Conservation (phyloP, 2,888 invertebrate genomes). For the Heliconius hortense region DNA sequence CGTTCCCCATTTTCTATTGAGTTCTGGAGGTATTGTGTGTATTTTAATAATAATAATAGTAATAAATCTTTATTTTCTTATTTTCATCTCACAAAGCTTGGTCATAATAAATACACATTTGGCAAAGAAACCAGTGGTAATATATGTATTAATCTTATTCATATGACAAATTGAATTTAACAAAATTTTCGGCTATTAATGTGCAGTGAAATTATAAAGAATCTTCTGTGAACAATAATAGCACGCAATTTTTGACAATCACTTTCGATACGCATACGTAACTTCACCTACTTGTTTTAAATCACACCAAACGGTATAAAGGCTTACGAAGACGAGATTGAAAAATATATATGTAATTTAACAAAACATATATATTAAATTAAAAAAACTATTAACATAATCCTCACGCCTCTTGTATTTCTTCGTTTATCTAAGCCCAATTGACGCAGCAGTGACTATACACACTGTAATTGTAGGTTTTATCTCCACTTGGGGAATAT, state of each 20-base stretch:
- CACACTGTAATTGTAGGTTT: too few species aligned
- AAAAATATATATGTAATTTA: neutral
- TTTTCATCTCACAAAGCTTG: too few species aligned
- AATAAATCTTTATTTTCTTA: too few species aligned
- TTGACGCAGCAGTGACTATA: neutral
- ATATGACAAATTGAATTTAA: neutral
- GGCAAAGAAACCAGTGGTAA: too few species aligned
- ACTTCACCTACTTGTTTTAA: constrained; percentile 46
- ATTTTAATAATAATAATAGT: too few species aligned
- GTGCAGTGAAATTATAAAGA: neutral
- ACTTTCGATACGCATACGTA: constrained; percentile 50
- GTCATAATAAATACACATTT: too few species aligned
- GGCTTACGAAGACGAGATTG: constrained; percentile 10
- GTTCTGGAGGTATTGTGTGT: too few species aligned
- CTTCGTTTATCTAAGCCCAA: neutral
- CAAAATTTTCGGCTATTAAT: neutral
- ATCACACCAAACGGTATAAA: constrained; percentile 27
- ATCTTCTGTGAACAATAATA: neutral
- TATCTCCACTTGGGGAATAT: neutral
- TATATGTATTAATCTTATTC: neutral
- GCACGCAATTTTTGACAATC: constrained; percentile 45
- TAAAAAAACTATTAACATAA: neutral
- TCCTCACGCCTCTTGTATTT: neutral
- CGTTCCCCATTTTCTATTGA: too few species aligned
- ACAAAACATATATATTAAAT: neutral